phyloP scores from a whole-genome alignment of 2,888 invertebrate genomes.

The Stramonita haemastoma region DNA sequence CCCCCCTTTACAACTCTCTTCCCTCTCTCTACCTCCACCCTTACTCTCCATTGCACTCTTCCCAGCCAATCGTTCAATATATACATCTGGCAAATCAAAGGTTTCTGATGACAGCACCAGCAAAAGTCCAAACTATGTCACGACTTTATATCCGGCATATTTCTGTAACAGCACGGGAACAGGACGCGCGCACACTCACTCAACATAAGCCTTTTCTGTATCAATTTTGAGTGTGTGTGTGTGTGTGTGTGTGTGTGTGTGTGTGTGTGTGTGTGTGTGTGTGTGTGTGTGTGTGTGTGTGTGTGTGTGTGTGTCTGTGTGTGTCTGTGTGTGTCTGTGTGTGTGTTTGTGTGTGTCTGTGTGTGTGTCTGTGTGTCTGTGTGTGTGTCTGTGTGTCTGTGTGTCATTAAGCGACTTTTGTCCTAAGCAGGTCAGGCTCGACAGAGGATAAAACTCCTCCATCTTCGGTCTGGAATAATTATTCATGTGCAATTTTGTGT shows the following conservation, averaged over 20 bases:
- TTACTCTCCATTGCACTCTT: too few species aligned
- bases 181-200: background rate
- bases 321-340: slow-evolving; percentile 13
- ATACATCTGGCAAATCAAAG: too few species aligned
- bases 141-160: too few species aligned
- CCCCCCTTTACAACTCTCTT: too few species aligned
- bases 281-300: background rate
- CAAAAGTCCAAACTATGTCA: background rate
- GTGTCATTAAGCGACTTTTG: too few species aligned
- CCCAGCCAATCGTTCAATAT: too few species aligned
- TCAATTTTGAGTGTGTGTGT: background rate
- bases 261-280: background rate
- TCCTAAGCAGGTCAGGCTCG: too few species aligned
- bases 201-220: background rate
- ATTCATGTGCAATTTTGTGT: too few species aligned
- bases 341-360: background rate
- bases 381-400: background rate
- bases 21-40: too few species aligned
- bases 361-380: background rate
- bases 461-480: too few species aligned
- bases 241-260: background rate
- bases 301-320: slow-evolving; percentile 14
- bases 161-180: background rate
- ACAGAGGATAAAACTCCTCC: too few species aligned
- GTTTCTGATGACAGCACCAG: background rate